Evolutionary conservation across 2,888 invertebrate species (phyloP).

Genomic region (Drosophila putrida): DNA sequence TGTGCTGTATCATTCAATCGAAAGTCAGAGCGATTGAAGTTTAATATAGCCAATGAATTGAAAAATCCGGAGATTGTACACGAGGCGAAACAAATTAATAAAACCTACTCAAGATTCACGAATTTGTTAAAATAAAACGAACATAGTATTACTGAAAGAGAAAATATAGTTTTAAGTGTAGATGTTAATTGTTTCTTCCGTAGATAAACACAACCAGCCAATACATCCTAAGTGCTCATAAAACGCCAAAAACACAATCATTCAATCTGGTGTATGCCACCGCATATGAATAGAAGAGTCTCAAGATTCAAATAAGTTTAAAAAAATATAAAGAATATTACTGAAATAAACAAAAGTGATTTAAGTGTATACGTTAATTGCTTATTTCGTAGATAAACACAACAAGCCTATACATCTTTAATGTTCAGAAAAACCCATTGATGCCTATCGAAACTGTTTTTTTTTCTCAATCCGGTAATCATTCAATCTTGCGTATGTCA

Average conservation of each 20-base stretch:
- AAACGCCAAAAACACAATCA: too few relatives aligned
- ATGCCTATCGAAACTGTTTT: conserved; percentile 44
- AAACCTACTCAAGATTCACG: conserved; percentile 17
- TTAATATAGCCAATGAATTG: conserved; percentile 18
- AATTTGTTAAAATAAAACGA: not conserved
- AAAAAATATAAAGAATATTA: not conserved
- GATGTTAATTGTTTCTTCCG: not conserved
- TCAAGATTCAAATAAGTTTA: conserved; percentile 9
- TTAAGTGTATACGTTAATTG: conserved; percentile 11
- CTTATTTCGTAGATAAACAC: not conserved
- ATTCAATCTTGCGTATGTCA: conserved; percentile 50
- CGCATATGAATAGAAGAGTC: too few relatives aligned
- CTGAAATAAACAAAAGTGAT: not conserved
- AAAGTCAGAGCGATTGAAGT: conserved; percentile 56
- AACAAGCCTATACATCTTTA: conserved; percentile 6
- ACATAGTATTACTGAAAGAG: not conserved
- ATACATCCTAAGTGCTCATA: too few relatives aligned
- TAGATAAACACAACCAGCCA: too few relatives aligned
- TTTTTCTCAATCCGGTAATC: conserved; percentile 22
- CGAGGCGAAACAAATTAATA: conserved; percentile 8
- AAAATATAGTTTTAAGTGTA: not conserved
- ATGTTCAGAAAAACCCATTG: conserved; percentile 23
- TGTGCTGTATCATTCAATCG: conserved; percentile 65
- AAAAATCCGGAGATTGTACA: conserved; percentile 14
- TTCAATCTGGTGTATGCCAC: too few relatives aligned